Conservation (phyloP, 2,888 invertebrate species). For the Pachymerium ferrugineum region DNA sequence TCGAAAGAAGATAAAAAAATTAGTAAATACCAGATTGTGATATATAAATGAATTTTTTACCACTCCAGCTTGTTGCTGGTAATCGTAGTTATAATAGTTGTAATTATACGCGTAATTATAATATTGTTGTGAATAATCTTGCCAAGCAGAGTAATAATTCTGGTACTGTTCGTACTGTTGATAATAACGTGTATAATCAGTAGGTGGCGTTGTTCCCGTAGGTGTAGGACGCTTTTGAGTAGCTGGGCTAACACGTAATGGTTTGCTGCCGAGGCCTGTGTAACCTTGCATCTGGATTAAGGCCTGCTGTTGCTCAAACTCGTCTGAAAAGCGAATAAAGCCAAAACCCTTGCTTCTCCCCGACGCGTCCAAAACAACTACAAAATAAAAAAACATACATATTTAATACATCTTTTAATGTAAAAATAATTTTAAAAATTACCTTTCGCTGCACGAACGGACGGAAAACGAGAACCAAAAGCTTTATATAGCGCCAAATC, state of each 20-base stretch:
- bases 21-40: background rate
- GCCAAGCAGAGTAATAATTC: constrained; percentile 35
- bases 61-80: background rate
- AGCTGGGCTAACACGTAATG: constrained; percentile 85
- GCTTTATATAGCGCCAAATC: constrained; percentile 87
- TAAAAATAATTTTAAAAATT: background rate
- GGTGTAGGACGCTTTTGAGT: constrained; percentile 57
- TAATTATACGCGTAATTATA: constrained; percentile 29
- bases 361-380: constrained; percentile 80
- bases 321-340: constrained; percentile 88
- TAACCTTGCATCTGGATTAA: constrained; percentile 90
- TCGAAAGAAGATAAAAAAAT: background rate
- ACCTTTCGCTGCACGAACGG: constrained; percentile 91
- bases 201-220: constrained; percentile 16
- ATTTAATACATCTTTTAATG: background rate
- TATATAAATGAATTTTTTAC: too few species aligned
- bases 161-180: constrained; percentile 37
- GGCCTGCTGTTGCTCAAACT: constrained; percentile 88
- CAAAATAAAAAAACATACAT: constrained; percentile 38
- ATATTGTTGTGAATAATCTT: constrained; percentile 36
- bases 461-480: constrained; percentile 84
- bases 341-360: constrained; percentile 94
- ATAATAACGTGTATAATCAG: constrained; percentile 36
- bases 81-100: constrained; percentile 27
- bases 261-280: constrained; percentile 77